A percentile compares a stretch with the other conserved stretches of the same genome.
Conservation (phyloP, 2,797 vertebrate genomes). For the Pyrocephalus nanus region DNA sequence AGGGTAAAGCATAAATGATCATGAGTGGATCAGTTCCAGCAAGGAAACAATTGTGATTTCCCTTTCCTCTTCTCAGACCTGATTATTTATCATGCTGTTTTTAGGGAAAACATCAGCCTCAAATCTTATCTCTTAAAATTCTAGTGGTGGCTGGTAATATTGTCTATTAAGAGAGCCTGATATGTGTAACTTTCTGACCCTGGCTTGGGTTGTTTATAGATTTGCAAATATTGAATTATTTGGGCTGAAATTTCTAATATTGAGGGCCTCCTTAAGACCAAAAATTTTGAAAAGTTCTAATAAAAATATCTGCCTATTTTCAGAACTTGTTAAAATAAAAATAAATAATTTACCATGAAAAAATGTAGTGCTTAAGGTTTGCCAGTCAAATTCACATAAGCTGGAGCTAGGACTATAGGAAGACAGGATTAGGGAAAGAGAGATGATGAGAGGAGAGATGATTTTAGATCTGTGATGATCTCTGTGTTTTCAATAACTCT, state of each 20-base stretch:
- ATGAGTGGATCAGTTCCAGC: slow-evolving; percentile 21
- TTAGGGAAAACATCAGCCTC: not conserved
- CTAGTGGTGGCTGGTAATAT: not conserved
- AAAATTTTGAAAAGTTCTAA: not conserved
- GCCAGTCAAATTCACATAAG: not conserved
- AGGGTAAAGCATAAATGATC: slow-evolving; percentile 32
- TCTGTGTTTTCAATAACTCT: not conserved
- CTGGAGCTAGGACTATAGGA: not conserved
- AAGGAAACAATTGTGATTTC: slow-evolving; percentile 55
- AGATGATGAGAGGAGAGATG: not conserved
- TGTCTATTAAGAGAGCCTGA: not conserved
- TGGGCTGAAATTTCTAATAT: not conserved
- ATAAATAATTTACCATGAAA: not conserved
- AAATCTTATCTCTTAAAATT: not conserved
- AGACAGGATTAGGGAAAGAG: not conserved
- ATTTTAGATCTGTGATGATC: not conserved
- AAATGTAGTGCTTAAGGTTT: not conserved
- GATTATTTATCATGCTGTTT: slow-evolving; percentile 9
- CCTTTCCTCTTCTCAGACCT: not conserved
- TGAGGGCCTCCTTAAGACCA: not conserved
- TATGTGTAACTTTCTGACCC: not conserved
- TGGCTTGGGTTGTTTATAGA: not conserved
- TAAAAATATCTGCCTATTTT: not conserved
- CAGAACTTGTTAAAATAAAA: not conserved
- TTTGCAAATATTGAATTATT: not conserved